Conservation (phyloP, 2,888 invertebrate species). For the Opisthograptis luteolata region DNA sequence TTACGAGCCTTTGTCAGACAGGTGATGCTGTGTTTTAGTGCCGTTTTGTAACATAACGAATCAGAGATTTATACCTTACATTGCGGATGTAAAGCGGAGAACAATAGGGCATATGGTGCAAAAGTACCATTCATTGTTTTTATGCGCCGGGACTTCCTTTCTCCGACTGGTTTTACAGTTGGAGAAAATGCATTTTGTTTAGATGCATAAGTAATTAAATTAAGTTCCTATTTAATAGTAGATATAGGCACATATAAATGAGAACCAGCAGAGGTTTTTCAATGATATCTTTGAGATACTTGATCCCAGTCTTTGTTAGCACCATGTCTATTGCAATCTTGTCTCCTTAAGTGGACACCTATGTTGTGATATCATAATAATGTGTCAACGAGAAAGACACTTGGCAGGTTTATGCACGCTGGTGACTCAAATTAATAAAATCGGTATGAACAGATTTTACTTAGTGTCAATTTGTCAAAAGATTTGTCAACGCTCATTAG, state of each 20-base stretch:
- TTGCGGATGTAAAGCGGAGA: conserved; percentile 51
- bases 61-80: conserved; percentile 53
- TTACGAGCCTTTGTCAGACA: conserved; percentile 71
- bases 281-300: background rate
- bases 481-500: conserved; percentile 28
- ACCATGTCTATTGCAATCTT: background rate
- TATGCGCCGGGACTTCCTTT: conserved; percentile 38
- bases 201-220: conserved; percentile 25
- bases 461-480: conserved; percentile 29
- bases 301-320: too few species aligned
- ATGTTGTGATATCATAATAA: conserved; percentile 1
- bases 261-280: too few species aligned
- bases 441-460: conserved; percentile 24
- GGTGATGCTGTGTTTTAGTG: conserved; percentile 61
- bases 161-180: conserved; percentile 30
- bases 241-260: too few species aligned
- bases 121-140: conserved; percentile 44
- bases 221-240: conserved; percentile 8
- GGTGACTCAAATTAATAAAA: conserved; percentile 18
- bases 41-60: conserved; percentile 52
- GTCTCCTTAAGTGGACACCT: too few species aligned
- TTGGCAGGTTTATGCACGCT: background rate
- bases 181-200: conserved; percentile 32
- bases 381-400: conserved; percentile 4
- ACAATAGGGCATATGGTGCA: conserved; percentile 52